Percentiles rank a stretch among this genome's conserved stretches.
phyloP scores from a whole-genome alignment of 37 sponge, comb jelly and placozoan species.

The Oscarella lobularis region DNA sequence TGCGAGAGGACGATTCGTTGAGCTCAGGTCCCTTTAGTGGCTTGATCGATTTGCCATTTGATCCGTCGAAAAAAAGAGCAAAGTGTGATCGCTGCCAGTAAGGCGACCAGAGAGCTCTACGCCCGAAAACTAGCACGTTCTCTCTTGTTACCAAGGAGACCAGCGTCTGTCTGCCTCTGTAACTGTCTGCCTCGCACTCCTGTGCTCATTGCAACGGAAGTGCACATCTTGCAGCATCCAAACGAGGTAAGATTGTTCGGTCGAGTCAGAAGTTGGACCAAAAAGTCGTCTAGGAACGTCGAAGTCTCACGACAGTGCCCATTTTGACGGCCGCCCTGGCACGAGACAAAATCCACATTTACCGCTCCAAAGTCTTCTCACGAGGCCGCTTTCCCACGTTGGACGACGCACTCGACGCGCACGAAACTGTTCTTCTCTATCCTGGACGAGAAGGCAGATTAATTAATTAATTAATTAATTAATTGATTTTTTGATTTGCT shows the following conservation, averaged over 20 bases:
- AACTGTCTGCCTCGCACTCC: constrained; percentile 44
- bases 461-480: too few relatives aligned
- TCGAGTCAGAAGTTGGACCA: neutral
- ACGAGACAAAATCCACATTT: constrained; percentile 20
- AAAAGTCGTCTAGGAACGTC: constrained; percentile 16
- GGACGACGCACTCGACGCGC: constrained; percentile 21
- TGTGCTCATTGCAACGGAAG: constrained; percentile 19
- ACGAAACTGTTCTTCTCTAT: constrained; percentile 38
- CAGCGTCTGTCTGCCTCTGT: constrained; percentile 55
- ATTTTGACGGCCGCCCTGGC: constrained; percentile 32
- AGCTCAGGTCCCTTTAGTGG: neutral
- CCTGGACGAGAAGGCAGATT: constrained; percentile 34
- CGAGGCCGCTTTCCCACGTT: constrained; percentile 26
- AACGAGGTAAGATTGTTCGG: constrained; percentile 30
- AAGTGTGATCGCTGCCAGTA: constrained; percentile 5
- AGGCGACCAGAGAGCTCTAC: neutral
- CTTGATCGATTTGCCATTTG: neutral
- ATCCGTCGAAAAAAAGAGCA: neutral
- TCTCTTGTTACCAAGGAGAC: constrained; percentile 27
- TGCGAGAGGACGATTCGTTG: neutral
- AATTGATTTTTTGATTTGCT: too few relatives aligned
- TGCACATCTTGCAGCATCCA: constrained; percentile 66
- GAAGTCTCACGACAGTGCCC: constrained; percentile 63
- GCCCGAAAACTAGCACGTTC: neutral
- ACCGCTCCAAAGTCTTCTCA: constrained; percentile 43